Conservation (phyloP, 2,113 vertebrate species). For the Meriones unguiculatus region DNA sequence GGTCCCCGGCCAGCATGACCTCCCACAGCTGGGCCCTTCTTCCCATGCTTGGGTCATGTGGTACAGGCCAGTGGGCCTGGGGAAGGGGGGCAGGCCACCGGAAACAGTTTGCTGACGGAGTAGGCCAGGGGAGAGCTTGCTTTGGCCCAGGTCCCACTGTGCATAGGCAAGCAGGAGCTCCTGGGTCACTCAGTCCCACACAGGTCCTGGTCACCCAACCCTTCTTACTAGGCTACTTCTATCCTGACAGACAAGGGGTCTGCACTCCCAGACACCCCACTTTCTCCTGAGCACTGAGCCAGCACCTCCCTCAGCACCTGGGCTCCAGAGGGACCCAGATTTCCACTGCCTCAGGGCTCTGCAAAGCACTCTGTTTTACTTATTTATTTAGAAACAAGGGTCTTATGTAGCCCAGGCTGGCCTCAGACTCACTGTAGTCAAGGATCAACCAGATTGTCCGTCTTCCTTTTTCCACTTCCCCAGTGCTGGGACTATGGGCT, state of each 20-base stretch:
- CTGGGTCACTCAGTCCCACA: not conserved
- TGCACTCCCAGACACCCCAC: no score
- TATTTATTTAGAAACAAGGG: not conserved
- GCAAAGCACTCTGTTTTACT: not conserved
- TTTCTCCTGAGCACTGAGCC: not conserved
- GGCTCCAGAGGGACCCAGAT: not conserved
- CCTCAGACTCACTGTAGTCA: not conserved
- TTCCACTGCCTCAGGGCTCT: not conserved
- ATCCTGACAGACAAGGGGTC: not conserved
- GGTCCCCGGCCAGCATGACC: not conserved
- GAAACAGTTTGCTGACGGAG: not conserved
- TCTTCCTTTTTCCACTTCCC: no score
- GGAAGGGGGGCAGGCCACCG: not conserved
- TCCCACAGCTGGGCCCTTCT: slow-evolving; percentile 35
- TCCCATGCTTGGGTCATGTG: not conserved
- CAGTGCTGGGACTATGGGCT: not conserved
- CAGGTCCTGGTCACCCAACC: not conserved
- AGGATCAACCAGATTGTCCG: not conserved
- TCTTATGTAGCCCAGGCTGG: not conserved
- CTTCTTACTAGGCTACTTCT: no score
- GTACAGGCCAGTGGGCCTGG: not conserved
- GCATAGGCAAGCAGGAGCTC: no score
- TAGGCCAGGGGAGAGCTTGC: not conserved
- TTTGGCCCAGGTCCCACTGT: not conserved
- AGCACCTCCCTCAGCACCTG: not conserved